Evolutionary conservation across 2,888 invertebrate genomes (phyloP), one percentile per base, ranked within the genome.

Genomic region (Diadegma fenestrale): DNA sequence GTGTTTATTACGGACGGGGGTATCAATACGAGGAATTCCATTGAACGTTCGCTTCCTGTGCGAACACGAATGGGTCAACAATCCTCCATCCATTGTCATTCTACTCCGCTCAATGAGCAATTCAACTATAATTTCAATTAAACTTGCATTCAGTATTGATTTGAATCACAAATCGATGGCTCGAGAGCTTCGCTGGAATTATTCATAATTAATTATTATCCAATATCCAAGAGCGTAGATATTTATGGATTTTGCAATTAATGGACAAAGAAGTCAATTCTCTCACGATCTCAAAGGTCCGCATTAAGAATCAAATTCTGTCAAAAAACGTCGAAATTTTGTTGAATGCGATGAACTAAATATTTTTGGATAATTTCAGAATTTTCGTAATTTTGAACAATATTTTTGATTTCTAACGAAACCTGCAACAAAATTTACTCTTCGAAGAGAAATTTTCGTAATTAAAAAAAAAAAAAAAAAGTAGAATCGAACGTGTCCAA

Each of bases 121-220:
- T 81, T 77, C 54, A 71, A 41, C n/a, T n/a, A 68, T 17, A 41
- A 80, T 80, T 84, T 76, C 64, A 76, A 84, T 77, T 72, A 77
- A 71, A 22, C 37, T 45, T 58, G 30, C 30, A 66, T 54, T 48
- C 41, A n/a, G 48, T 63, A 26, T 14, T 17, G 37, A 45, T 45
- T 45, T 58, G 12, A 54, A 54, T 22, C 10, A 54, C 1, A 12
- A 54, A 30, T 33, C 17, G 17, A 33, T 26, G 30, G 33, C 8
- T 33, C n/a, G 30, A 33, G 33, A 63, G 33, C n/a, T 14, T 6
- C 37, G 8, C n/a, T n/a, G n/a, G n/a, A 64, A n/a, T 37, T 10
- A n/a, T 19, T 64, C n/a, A 8, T 37, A 19, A 64, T 10, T 26
- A 14, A 26, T 26, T 58, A 26, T 26, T 58, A 58, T 58, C 14